Evolutionary conservation across 2,797 vertebrate species (phyloP).

Genomic region (Microctenopoma steveboyesi): DNA sequence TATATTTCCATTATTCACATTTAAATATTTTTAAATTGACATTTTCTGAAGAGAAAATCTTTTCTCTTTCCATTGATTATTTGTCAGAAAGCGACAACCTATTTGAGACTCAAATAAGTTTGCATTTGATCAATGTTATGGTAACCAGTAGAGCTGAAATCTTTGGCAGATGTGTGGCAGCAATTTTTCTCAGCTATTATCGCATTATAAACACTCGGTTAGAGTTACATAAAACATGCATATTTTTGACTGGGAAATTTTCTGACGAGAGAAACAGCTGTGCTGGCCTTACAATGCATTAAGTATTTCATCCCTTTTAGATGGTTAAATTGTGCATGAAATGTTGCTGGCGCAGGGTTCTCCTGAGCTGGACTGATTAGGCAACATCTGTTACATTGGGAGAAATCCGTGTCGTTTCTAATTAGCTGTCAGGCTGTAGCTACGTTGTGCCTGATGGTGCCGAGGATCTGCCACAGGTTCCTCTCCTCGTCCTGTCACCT

Average conservation of each 20-base stretch:
- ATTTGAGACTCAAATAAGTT: slow-evolving; percentile 53
- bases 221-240: slow-evolving; percentile 99
- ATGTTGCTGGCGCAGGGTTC: slow-evolving; percentile 98
- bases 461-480: slow-evolving; percentile 97
- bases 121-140: slow-evolving; percentile 65
- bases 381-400: slow-evolving; percentile 99
- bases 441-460: slow-evolving; percentile 99
- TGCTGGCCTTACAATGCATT: slow-evolving; percentile 99
- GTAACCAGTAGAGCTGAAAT: slow-evolving; percentile 86
- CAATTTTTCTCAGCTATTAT: slow-evolving; percentile 95
- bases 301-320: slow-evolving; percentile 99
- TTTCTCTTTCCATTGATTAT: slow-evolving; percentile 49
- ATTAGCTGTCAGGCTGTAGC: slow-evolving; percentile 99
- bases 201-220: slow-evolving; percentile 99
- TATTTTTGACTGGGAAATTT: slow-evolving; percentile 92
- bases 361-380: slow-evolving; percentile 99
- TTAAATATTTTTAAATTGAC: slow-evolving; percentile 6
- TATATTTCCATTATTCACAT: neutral
- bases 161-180: slow-evolving; percentile 91
- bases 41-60: slow-evolving; percentile 2
- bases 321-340: slow-evolving; percentile 99
- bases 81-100: slow-evolving; percentile 39
- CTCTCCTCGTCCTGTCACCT: slow-evolving; percentile 97
- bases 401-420: slow-evolving; percentile 99
- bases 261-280: slow-evolving; percentile 99